Evolutionary conservation across 2,113 vertebrate species (phyloP).

Genomic region (Zapus hudsonius): DNA sequence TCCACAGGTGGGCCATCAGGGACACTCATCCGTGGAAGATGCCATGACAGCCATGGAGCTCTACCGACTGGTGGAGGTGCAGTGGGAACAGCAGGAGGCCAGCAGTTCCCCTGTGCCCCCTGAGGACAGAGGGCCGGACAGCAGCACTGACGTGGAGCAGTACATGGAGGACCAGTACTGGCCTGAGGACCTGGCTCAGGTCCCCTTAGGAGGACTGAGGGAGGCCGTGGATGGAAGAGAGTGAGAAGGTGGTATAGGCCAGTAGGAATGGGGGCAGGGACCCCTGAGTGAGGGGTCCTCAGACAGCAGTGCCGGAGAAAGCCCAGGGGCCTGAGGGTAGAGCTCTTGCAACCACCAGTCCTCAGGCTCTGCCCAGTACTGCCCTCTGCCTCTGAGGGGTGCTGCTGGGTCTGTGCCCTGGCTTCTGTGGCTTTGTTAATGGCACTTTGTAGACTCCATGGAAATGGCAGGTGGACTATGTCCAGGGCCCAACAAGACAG

Average conservation of each 20-base stretch:
- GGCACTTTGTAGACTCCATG: background rate
- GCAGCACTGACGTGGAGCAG: constrained; percentile 80
- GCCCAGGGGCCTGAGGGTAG: background rate
- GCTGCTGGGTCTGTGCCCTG: too few relatives aligned
- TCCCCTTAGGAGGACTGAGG: constrained; percentile 66
- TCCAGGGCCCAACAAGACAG: background rate
- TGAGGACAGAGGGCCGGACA: constrained; percentile 61
- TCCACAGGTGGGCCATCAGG: constrained; percentile 86
- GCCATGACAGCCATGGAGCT: constrained; percentile 93
- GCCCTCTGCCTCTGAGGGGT: background rate
- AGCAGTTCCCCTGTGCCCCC: background rate
- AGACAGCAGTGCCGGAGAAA: background rate
- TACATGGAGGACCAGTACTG: constrained; percentile 97
- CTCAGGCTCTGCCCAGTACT: background rate
- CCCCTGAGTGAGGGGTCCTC: background rate
- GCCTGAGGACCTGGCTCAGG: constrained; percentile 86
- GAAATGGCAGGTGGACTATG: background rate
- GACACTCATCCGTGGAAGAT: constrained; percentile 96
- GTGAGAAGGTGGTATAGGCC: background rate
- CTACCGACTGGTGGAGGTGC: constrained; percentile 93
- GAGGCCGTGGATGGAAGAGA: accelerated
- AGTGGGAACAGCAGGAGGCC: constrained; percentile 89
- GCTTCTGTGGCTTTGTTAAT: background rate
- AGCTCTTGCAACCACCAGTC: background rate
- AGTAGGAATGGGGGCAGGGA: accelerated